Evolutionary conservation across 2,888 invertebrate genomes (phyloP), one percentile per base, ranked within the genome.

Genomic region (Cryptus viduatorius): DNA sequence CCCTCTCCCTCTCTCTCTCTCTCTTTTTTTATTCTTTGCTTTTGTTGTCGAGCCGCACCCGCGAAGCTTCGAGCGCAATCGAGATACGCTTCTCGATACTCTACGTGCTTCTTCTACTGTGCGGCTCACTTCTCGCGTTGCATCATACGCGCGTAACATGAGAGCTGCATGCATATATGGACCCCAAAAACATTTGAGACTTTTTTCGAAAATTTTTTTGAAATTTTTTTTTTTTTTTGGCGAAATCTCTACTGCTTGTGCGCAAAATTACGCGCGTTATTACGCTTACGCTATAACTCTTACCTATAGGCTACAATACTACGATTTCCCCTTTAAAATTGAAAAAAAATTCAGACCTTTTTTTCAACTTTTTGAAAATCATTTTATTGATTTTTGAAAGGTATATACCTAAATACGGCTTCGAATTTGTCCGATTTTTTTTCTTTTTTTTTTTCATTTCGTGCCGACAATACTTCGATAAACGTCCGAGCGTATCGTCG

Each of bases 21-120:
- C 64, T 80, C 19, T 12, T 48, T 65, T 83, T 88, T 90, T 89
- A 87, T 89, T 42, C 42, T 50, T 72, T 72, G 10, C 37, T 59
- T 44, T 79, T 76, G 75, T 64, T 53, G 79, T 64, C 50, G 73
- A 44, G 71, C 82, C 83, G 85, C 80, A 86, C 87, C 86, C 87
- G 84, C 82, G 81, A 84, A 77, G 75, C 77, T 71, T 79, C 65
- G 56, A 71, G 71, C 79, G 84, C 59, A 68, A 85, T 77, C 82
- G 67, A 84, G 68, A 82, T 68, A 59, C 59, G 59, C 59, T 14
- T 72, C 68, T 81, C 73, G 73, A 64, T 73, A 65, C 48, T n/a
- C 53, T 29, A 61, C 61, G 68, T 31, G 77, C 29, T 44, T 69
- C 48, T 75, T 81, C 76, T 14, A 37, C 61, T 61, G 67, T 67